These are phyloP conservation scores for Oceanodroma leucorhoa DNA, from an alignment of 2,797 vertebrate species.

Conservation along the genomic window DNA sequence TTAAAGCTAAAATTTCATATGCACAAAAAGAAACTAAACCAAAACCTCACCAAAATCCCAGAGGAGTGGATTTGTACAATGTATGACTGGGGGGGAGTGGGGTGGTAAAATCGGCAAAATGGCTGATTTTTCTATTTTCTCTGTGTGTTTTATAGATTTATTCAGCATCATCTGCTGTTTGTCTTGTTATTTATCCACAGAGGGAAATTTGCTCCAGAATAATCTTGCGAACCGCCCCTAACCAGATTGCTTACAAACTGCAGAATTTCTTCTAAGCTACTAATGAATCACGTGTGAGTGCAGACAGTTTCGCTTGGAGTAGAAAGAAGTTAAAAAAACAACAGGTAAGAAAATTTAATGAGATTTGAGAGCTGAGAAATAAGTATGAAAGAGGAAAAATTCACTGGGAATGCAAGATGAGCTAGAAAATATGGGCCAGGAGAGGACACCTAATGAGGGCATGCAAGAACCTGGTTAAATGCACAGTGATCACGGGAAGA, in stretches of 20 bases:
- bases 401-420: neutral
- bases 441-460: neutral
- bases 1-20: neutral
- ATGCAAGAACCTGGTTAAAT: neutral
- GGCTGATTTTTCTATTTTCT: neutral
- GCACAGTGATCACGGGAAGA: neutral
- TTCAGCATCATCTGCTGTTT: neutral
- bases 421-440: neutral
- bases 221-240: neutral
- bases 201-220: neutral
- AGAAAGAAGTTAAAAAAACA: neutral
- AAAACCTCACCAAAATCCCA: neutral
- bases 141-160: neutral
- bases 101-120: neutral
- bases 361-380: neutral
- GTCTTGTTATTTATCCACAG: neutral
- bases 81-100: neutral
- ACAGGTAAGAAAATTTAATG: neutral
- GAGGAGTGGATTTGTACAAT: neutral
- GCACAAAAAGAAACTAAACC: neutral
- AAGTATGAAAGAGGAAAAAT: neutral
- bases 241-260: neutral
- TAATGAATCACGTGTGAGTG: neutral
- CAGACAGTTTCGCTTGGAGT: neutral
- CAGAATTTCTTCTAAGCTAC: neutral